Evolutionary conservation across 2,113 vertebrate species (phyloP), one percentile per base, ranked within the genome.

Genomic region (Xenus cinereus): DNA sequence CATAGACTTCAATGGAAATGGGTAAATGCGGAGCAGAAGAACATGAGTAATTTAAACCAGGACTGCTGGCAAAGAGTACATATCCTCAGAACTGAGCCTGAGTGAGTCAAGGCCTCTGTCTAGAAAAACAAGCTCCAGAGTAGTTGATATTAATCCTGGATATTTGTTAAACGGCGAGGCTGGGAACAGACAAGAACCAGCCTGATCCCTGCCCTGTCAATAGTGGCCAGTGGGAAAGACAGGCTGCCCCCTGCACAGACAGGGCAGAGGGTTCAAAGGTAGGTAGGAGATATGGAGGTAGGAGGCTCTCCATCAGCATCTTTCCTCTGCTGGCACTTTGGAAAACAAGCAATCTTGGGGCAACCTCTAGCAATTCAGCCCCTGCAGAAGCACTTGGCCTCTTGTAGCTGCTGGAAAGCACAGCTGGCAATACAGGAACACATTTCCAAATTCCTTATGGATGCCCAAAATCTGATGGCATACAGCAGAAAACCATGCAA

Each of bases 21-120:
- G 24, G 60, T 51, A 85, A 93, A 94, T 24, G 24, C 81, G 32
- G 60, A 88, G 74, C 74, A 81, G 59, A 76, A 90, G 24, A 59
- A 87, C 35, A 50, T 5, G 21, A 73, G 50, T 88, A 93, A 93
- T 77, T 88, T 77, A 85, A 90, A 90, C n/a, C 93, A 90, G 90
- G 56, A 81, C 26, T 85, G n/a, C 60, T 94, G 84, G 84, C 93
- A 64, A 87, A 88, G 32, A 64, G 12, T 14, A 50, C 12, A 9
- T 41, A 45, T 37, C 37, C n/a, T 90, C 64, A 81, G 69, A 90
- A 39, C 7, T 18, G n/a, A 88, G 74, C 23, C 43, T 68, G 48
- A 68, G 33, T 73, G 80, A 92, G 71, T 84, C 90, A 87, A 88
- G 64, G 64, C 16, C 45, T 76, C 56, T 45, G 32, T 45, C 43